Evolutionary conservation across 2,888 invertebrate genomes (phyloP), one percentile per base, ranked within the genome.

Genomic region (Brassicogethes aeneus): DNA sequence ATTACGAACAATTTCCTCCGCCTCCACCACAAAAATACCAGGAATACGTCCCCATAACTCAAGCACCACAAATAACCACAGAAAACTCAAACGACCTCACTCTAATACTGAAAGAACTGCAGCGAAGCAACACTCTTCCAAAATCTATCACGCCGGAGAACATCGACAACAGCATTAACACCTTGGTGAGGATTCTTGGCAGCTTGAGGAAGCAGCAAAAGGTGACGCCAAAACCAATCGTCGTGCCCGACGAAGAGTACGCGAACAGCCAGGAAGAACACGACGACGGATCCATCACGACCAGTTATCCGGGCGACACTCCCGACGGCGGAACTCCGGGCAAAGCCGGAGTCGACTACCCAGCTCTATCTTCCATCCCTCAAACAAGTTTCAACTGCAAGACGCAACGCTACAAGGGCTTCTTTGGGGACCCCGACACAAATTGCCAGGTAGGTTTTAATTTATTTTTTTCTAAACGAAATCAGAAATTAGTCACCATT

Each of bases 401-500:
- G 56, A 78, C 84, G 44, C 90, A 91, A 61, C 73, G 90, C 15
- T 90, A 91, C 66, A 90, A 90, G 59, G 90, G 90, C 43, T 91
- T 90, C 70, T 90, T 90, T 56, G 90, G 89, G 2, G 90, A 91
- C 69, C 85, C 89, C 8, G 85, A 85, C 53, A 87, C 90, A 3
- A 77, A 82, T 54, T 91, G 90, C 62, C 90, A 91, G 76, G 85
- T 84, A 66, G 61, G 55, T 51, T 23, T 10, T 23, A 23, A 23
- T 5, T 23, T 10, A 7, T 10, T 23, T 23, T 23, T 5, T 7
- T 23, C 10, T 23, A 5, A 23, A 10, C 23, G 23, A n/a, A n/a
- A n/a, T n/a, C n/a, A n/a, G n/a, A n/a, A n/a, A n/a, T n/a, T n/a
- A n/a, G n/a, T n/a, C n/a, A n/a, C n/a, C n/a, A n/a, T n/a, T n/a